Evolutionary conservation across 2,113 vertebrate species (phyloP), one percentile per base, ranked within the genome.

Genomic region (Nibea albiflora): DNA sequence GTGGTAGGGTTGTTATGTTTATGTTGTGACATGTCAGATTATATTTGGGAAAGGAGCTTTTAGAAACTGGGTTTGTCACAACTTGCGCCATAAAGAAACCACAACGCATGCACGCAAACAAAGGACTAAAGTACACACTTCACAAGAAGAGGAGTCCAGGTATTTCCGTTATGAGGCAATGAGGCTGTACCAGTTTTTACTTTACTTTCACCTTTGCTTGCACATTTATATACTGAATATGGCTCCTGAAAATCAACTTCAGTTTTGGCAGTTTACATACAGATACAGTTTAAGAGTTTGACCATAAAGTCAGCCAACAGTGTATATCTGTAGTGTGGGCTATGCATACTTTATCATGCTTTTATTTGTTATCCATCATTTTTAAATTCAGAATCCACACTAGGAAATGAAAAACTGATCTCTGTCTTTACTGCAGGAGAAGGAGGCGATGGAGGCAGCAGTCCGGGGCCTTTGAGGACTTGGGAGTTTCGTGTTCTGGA

Each of bases 401-500:
- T 31, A 35, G n/a, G 0, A 61, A 44, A 64, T 5, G 1, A 4
- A 24, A 62, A 42, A n/a, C 4, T 49, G 20, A 3, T 15, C 4
- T 73, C 0, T 28, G 4, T 53, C 11, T 42, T n/a, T n/a, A 9
- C 12, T 76, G 12, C 80, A 97, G 96, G 94, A 96, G 11, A 93
- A 89, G 26, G 96, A 97, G 26, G 88, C 61, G 24, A 89, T 97
- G 91, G 96, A 98, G 0, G 90, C 79, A 0, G 95, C 96, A 0
- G 90, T 93, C 39, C 93, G 93, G n/a, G n/a, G 87, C 92, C 9
- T 97, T 97, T 0, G 97, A 98, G 68, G 97, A 97, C 81, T n/a
- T 94, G 96, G 93, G 97, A 98, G 88, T 97, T 97, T 80, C 94
- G 94, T 28, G 92, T 96, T 12, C 86, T 98, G 77, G 97, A 98